These are phyloP conservation scores for Casuarius casuarius DNA, from an alignment of 2,113 vertebrate genomes.

Conservation along the genomic window DNA sequence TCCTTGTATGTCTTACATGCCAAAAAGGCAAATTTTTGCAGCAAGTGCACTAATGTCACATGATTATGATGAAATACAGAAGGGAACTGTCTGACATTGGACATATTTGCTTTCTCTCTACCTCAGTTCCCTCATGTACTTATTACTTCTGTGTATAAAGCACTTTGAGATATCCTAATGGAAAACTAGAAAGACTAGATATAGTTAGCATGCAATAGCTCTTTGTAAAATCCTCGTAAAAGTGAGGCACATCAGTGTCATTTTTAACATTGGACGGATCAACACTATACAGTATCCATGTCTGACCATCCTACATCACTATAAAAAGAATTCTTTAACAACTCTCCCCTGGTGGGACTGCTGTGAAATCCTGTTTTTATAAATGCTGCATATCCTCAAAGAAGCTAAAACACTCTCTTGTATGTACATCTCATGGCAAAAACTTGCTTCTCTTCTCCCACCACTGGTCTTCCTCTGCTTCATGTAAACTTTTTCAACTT, in stretches of 20 bases:
- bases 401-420: not conserved
- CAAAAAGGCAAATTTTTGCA: not conserved
- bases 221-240: not conserved
- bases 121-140: not conserved
- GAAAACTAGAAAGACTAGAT: not conserved
- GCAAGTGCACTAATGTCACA: not conserved
- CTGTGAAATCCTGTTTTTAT: not conserved
- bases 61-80: not conserved
- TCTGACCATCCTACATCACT: not conserved
- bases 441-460: not conserved
- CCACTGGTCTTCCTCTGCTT: not conserved
- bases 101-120: not conserved
- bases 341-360: not conserved
- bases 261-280: not conserved
- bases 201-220: not conserved
- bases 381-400: not conserved
- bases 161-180: not conserved
- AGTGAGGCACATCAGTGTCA: not conserved
- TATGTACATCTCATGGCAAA: accelerated
- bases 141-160: not conserved
- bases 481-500: not conserved
- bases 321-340: not conserved
- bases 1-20: not conserved
- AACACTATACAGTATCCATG: not conserved
- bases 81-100: not conserved